Base-by-base conservation (phyloP, 2,113 vertebrate genomes). In the Machaerirhynchus nigripectus region DNA sequence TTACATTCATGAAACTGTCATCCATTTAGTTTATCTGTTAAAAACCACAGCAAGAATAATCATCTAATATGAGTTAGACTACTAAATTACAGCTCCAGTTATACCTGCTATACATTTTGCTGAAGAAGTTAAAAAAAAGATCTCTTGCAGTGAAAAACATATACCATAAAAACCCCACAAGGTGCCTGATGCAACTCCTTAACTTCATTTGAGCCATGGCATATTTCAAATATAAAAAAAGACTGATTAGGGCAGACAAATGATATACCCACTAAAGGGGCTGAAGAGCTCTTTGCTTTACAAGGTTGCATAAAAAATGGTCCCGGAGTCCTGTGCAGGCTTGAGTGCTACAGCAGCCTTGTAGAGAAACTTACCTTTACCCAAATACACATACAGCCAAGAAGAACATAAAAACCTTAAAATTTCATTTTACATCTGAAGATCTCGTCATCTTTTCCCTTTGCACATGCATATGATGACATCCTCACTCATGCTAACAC, bases 271-370 rank as follows among this genome's bases (percentile, higher is more conserved):
- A 80, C 47, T 64, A 42, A 81, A 79, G 60, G 39, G 46, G 39
- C 76, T 9, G 6, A 77, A 67, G 23, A 84, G 9, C 15, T 77
- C 35, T 91, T 61, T 1, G 1, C 50, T 81, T 77, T 49, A 46
- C 50, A 70, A 28, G 15, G 7, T 13, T 76, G n/a, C 42, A 13
- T 16, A 50, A 67, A 23, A 82, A 82, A 70, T 2, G 3, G 14
- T 71, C 12, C 18, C 7, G 2, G 24, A 40, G 5, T 23, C 17
- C 15, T 28, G 22, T 53, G n/a, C 33, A n/a, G 0, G 1, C 6
- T 8, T 7, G 9, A 60, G 14, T 0, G 0, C 10, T 42, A 81
- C 23, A 84, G 8, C 7, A 37, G 2, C 20, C 26, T 53, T 35
- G 10, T 15, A 16, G 10, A 60, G 65, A 35, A n/a, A 4, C 2